Evolutionary conservation across 2,797 vertebrate genomes (phyloP), one percentile per base, ranked within the genome.

Genomic region (Brachymystax lenok): DNA sequence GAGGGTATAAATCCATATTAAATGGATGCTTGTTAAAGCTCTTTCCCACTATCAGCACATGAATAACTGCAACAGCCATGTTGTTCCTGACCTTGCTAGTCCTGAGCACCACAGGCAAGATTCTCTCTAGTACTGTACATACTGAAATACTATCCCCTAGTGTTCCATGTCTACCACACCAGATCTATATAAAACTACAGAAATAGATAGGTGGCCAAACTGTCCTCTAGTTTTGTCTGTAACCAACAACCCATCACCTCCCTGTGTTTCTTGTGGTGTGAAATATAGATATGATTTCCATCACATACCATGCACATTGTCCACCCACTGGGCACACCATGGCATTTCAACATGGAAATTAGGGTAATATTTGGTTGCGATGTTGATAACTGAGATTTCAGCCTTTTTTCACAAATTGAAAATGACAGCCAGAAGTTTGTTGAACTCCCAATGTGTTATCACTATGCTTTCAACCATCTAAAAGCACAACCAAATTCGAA

Each of bases 81-180:
- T 66, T 88, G 75, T 69, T 74, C 69, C 69, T 83, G 87, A 90
- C 89, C 89, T 90, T 84, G 78, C 78, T 77, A 73, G 35, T 72
- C 71, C 73, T 79, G 80, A 50, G 73, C 68, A 82, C 87, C 71
- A 77, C 64, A 72, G 82, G 82, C 81, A 69, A 83, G 71, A 86
- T 82, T 63, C 69, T 27, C 33, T 80, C 79, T 80, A 73, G 75
- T 82, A 74, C 80, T 75, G 77, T 82, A 74, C 84, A 81, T 33
- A 66, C 79, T 84, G 87, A 88, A 83, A 87, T 81, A 1, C 14
- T 64, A 82, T 84, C 8, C 40, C 40, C 40, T 40, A 40, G 40
- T 2, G 40, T 40, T 40, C 40, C 40, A 40, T 40, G 40, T 40
- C 40, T 40, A 40, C 40, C 40, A 40, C 8, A 40, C 40, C 40